Evolutionary conservation across 2,888 invertebrate species (phyloP), one percentile per base, ranked within the genome.

Genomic region (Dermolepida albohirtum): DNA sequence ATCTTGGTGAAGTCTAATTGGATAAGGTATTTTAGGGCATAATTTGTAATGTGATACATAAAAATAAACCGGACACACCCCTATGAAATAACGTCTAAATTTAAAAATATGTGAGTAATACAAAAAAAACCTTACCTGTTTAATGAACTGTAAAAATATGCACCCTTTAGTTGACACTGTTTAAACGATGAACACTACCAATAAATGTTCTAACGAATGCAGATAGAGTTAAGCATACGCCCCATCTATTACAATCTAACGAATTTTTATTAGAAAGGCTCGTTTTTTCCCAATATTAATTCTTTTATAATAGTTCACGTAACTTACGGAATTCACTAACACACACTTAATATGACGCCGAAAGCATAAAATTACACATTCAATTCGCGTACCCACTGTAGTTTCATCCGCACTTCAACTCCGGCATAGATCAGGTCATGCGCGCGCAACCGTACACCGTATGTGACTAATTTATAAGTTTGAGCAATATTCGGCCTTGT

Each of bases 311-410:
- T 62, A 62, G 29, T 39, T 47, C 59, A 43, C 34, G 29, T 34
- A 62, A 62, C 12, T 62, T 57, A 41, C 51, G 50, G 22, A 39
- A 67, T 51, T 43, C 68, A 57, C 69, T 52, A 34, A 22, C 70
- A 62, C 51, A 52, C 65, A 59, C 65, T 65, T 40, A 66, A 66
- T 68, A 64, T 62, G 67, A 70, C 62, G 66, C 66, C 67, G 68
- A 66, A 66, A 70, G 55, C 57, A 68, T 66, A 69, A 64, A 70
- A 71, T 68, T 66, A 68, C 68, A 72, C 72, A 76, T 78, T 78
- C 76, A 73, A 74, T 75, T 76, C 78, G 77, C 78, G 79, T 79
- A 78, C 79, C 79, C 75, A 74, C 77, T 74, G 72, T 78, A 75
- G 75, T 76, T 76, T 76, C 77, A 72, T 76, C 76, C 71, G 72